Percentiles rank a stretch among this genome's conserved stretches.
Conservation (phyloP, 2,113 vertebrate species). For the Muntiacus reevesi region DNA sequence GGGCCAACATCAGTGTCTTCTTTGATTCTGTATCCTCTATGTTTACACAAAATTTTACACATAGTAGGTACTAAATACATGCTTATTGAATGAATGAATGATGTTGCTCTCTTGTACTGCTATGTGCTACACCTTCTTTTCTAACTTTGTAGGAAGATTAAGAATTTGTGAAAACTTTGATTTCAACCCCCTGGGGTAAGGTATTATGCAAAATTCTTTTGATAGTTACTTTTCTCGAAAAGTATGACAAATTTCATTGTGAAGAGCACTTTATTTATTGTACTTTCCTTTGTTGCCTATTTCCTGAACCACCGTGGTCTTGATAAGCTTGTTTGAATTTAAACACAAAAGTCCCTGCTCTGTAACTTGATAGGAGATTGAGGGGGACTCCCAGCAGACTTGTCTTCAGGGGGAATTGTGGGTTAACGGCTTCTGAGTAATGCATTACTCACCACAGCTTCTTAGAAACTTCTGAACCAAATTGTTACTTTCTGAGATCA, state of each 20-base stretch:
- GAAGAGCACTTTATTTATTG: conserved; percentile 49
- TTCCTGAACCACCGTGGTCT: conserved; percentile 37
- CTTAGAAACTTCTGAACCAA: conserved; percentile 33
- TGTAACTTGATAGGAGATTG: not conserved
- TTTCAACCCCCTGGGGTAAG: conserved; percentile 40
- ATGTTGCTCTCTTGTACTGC: not conserved
- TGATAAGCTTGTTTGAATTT: conserved; percentile 60
- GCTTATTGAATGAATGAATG: not conserved
- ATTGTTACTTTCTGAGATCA: conserved; percentile 1
- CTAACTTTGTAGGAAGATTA: conserved; percentile 7
- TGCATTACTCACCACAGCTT: conserved; percentile 34
- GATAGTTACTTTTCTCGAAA: conserved; percentile 53
- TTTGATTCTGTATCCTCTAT: conserved; percentile 10
- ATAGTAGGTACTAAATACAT: conserved; percentile 1
- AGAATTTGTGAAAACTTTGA: conserved; percentile 56
- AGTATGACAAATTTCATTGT: conserved; percentile 53
- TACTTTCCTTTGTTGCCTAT: conserved; percentile 49
- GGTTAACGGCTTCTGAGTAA: conserved; percentile 16
- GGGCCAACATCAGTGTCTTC: not conserved
- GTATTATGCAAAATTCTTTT: conserved; percentile 50
- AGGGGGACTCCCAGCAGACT: not conserved
- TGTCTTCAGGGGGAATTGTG: not conserved
- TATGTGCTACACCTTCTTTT: not conserved
- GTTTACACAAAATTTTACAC: not conserved
- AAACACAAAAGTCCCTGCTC: conserved; percentile 34